These are phyloP conservation scores for Dendrolimus punctatus DNA, from an alignment of 1,140 invertebrate genomes.

Conservation along the genomic window DNA sequence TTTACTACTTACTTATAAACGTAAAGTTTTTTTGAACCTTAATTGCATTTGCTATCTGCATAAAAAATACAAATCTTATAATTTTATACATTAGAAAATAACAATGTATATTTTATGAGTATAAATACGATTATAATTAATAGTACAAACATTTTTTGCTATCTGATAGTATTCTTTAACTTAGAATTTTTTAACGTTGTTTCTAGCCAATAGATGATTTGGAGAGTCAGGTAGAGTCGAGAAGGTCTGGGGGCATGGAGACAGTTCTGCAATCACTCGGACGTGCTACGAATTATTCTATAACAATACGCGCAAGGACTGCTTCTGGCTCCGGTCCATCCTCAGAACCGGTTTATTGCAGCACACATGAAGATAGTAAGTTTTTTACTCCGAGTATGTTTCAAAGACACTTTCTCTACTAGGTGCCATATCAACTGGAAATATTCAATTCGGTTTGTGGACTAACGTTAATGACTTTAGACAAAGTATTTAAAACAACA, in stretches of 20 bases:
- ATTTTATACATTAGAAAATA: too few relatives aligned
- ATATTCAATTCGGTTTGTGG: background rate
- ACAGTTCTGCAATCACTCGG: constrained; percentile 79
- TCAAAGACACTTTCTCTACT: background rate
- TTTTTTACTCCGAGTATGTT: background rate
- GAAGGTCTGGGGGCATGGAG: constrained; percentile 72
- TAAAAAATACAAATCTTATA: too few relatives aligned
- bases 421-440: background rate
- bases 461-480: too few relatives aligned
- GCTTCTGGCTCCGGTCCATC: constrained; percentile 84
- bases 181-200: background rate
- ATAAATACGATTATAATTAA: too few relatives aligned
- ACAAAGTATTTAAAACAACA: background rate
- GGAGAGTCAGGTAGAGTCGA: constrained; percentile 35
- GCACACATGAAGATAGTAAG: constrained; percentile 84
- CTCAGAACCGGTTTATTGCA: constrained; percentile 80
- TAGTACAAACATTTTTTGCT: too few relatives aligned
- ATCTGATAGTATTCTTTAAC: too few relatives aligned
- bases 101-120: too few relatives aligned
- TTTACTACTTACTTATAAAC: too few relatives aligned
- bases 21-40: too few relatives aligned
- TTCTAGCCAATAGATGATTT: constrained; percentile 29
- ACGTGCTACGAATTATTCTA: constrained; percentile 85
- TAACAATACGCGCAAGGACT: constrained; percentile 86
- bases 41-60: too few relatives aligned